Conservation (phyloP, 1,140 invertebrate genomes). For the Leptopilina boulardi region DNA sequence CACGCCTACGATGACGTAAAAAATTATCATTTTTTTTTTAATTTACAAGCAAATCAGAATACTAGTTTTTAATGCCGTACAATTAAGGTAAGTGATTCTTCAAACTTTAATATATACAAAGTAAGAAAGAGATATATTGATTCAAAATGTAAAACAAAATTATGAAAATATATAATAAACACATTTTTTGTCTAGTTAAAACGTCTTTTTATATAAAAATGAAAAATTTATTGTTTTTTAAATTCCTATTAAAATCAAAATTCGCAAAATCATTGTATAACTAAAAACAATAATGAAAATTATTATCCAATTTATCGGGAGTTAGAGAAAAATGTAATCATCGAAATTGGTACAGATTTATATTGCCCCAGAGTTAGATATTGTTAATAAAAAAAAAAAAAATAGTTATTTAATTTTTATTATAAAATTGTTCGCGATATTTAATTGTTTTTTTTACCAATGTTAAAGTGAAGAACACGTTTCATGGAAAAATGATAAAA, state of each 20-base stretch:
- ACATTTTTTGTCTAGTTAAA: background rate
- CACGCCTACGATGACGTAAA: background rate
- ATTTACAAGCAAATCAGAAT: background rate
- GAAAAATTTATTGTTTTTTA: background rate
- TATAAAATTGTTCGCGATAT: background rate
- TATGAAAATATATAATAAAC: no score
- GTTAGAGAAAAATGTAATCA: no score
- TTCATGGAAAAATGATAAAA: slow-evolving; percentile 44
- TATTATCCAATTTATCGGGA: no score
- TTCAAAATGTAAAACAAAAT: background rate
- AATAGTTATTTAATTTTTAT: background rate
- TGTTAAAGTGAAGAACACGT: no score
- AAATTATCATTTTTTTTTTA: background rate
- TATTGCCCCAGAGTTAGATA: no score
- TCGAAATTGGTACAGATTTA: no score
- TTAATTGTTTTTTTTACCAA: background rate
- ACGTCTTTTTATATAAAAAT: background rate
- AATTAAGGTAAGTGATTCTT: background rate
- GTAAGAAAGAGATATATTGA: background rate
- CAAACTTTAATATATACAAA: background rate
- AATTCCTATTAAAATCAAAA: no score
- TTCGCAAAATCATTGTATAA: no score
- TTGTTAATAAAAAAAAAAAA: background rate
- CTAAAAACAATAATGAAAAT: no score
- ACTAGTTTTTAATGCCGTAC: background rate